Evolutionary conservation across 2,888 invertebrate genomes (phyloP).

Genomic region (Phengaris arion): DNA sequence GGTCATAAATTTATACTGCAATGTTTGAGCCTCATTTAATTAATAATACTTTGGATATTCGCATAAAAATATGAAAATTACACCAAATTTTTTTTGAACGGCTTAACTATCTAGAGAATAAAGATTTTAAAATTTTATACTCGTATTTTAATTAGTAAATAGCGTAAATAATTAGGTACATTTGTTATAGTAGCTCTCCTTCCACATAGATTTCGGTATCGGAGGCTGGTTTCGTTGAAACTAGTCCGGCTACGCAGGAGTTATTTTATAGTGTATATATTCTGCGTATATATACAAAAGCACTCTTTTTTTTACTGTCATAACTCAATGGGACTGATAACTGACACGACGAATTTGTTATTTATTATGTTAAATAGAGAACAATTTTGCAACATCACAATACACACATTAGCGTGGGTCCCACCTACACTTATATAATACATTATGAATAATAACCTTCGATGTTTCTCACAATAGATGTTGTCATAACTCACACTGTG

Average conservation of each 20-base stretch:
- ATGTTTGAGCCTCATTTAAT: conserved; percentile 9
- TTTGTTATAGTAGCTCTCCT: no score
- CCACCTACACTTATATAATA: neutral
- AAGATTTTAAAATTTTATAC: no score
- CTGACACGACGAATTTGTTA: no score
- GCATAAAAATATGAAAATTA: neutral
- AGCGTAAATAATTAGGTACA: no score
- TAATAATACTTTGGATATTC: neutral
- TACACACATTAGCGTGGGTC: neutral
- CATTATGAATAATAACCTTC: conserved; percentile 4
- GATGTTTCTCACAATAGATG: conserved; percentile 9
- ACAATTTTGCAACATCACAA: neutral
- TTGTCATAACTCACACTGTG: conserved; percentile 14
- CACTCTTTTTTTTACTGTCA: no score
- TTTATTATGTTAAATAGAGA: neutral
- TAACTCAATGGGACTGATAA: no score
- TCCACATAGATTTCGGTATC: no score
- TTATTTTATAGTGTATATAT: no score
- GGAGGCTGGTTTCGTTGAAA: no score
- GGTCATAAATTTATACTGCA: conserved; percentile 14
- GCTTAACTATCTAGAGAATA: neutral
- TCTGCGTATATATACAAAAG: no score
- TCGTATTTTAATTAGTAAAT: no score
- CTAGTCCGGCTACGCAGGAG: no score
- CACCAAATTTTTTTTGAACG: neutral